Evolutionary conservation across 2,797 vertebrate genomes (phyloP), one percentile per base, ranked within the genome.

Genomic region (Pipistrellus pipistrellus): DNA sequence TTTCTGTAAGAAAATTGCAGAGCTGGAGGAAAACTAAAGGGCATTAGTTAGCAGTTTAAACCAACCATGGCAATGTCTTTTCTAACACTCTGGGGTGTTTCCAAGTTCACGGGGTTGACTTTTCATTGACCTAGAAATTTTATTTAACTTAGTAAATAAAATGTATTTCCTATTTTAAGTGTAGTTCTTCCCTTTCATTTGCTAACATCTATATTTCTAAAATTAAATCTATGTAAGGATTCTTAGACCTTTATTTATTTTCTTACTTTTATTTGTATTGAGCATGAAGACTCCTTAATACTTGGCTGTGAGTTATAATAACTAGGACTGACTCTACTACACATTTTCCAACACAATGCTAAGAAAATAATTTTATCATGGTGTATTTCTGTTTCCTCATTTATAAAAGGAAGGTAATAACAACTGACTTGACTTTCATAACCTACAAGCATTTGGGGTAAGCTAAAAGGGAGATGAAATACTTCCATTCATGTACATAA

Each of bases 61-160:
- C 2, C 12, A 91, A 64, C 1, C 8, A 80, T 91, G 64, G 53
- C 6, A 71, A 14, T 32, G 4, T 14, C 12, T 86, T 69, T 87
- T 93, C 53, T 62, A 62, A 80, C 23, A 71, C 20, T 14, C 23
- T 77, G 12, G 80, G 80, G 51, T 59, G 78, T 11, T 64, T 91
- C 21, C 62, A 68, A 4, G 4, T 81, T 87, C 9, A 30, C 6
- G 23, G 5, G 8, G 27, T 41, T 92, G 44, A 72, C 3, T 75
- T 95, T 72, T 44, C 32, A 83, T 25, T 66, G 27, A 62, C 48
- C 62, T 73, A 62, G 23, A 71, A 21, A 78, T 91, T 94, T 87
- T 90, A 82, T 69, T 83, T 82, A 83, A 81, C 3, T 82, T 69
- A 88, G 66, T 80, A 12, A 90, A 82, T 87, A 90, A 68, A 83